Evolutionary conservation across 2,797 vertebrate species (phyloP).

Genomic region (Phyllotis vaccarum): DNA sequence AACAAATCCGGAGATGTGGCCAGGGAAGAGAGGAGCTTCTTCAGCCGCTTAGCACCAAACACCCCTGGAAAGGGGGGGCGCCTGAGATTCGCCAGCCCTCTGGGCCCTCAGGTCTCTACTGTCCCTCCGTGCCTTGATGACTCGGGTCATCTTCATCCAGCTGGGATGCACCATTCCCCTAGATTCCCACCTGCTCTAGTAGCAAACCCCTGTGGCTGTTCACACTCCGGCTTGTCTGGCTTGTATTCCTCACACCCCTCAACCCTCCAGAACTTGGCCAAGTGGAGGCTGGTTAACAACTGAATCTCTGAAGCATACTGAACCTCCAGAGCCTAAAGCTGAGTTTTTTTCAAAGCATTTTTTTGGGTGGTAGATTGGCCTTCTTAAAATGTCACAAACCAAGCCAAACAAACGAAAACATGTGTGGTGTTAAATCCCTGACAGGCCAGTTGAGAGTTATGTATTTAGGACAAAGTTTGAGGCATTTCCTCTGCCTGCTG

Average conservation of each 20-base stretch:
- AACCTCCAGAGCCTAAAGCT: conserved; percentile 66
- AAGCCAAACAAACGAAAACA: conserved; percentile 14
- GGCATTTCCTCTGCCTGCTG: conserved; percentile 62
- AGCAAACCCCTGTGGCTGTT: conserved; percentile 69
- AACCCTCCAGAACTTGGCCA: conserved; percentile 80
- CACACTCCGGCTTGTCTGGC: conserved; percentile 80
- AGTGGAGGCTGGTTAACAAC: conserved; percentile 44
- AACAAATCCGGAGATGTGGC: conserved; percentile 88
- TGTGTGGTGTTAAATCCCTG: conserved; percentile 66
- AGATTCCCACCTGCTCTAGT: conserved; percentile 62
- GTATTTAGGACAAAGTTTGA: conserved; percentile 75
- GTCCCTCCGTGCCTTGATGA: conserved; percentile 82
- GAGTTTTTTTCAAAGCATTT: conserved; percentile 38
- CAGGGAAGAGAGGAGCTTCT: conserved; percentile 87
- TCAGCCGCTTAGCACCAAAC: conserved; percentile 85
- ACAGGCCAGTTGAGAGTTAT: conserved; percentile 89
- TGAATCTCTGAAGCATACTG: conserved; percentile 57
- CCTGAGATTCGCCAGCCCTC: conserved; percentile 86
- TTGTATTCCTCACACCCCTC: conserved; percentile 87
- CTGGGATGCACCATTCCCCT: conserved; percentile 78
- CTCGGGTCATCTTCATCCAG: conserved; percentile 70
- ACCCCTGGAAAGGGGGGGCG: conserved; percentile 84
- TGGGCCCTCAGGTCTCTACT: conserved; percentile 88
- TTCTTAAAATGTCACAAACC: conserved; percentile 60
- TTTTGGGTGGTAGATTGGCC: conserved; percentile 70